Percentiles rank a stretch among this genome's conserved stretches.
Evolutionary conservation across 2,888 invertebrate genomes (phyloP).

Genomic region (Microctonus hyperodae): DNA sequence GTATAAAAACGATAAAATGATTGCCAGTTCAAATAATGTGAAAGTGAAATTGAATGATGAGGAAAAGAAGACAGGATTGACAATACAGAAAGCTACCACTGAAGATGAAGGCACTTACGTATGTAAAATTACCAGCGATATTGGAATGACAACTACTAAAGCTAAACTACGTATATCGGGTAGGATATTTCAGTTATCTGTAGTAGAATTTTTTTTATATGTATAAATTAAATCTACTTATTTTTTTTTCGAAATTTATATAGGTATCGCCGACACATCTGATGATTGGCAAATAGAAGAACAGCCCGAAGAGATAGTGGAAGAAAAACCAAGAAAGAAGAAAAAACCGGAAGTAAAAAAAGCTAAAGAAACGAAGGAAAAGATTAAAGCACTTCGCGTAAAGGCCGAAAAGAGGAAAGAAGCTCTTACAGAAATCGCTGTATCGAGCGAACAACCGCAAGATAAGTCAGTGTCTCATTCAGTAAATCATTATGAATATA

Average conservation of each 20-base stretch:
- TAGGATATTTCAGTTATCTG: conserved; percentile 41
- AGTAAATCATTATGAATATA: background rate
- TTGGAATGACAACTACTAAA: conserved; percentile 81
- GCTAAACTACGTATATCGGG: conserved; percentile 75
- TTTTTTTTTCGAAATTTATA: background rate
- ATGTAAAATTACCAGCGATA: conserved; percentile 86
- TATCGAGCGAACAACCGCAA: conserved; percentile 52
- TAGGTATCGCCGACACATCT: conserved; percentile 63
- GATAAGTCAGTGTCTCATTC: conserved; percentile 50
- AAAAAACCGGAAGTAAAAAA: conserved; percentile 60
- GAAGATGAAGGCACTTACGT: conserved; percentile 79
- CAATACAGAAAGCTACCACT: conserved; percentile 70
- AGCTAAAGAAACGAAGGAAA: conserved; percentile 64
- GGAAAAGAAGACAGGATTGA: conserved; percentile 70
- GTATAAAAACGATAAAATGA: conserved; percentile 83
- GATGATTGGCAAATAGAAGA: conserved; percentile 57
- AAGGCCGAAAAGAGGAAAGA: conserved; percentile 64
- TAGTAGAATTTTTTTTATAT: background rate
- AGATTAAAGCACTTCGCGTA: conserved; percentile 65
- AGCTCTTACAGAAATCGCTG: conserved; percentile 47
- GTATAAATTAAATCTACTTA: background rate
- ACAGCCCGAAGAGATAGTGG: conserved; percentile 40
- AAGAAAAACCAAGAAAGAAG: conserved; percentile 51
- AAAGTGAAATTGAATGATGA: conserved; percentile 76
- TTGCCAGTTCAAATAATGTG: conserved; percentile 77